A percentile compares a stretch with the other conserved stretches of the same genome.
Conservation (phyloP, 2,797 vertebrate genomes). For the Peromyscus melanophrys region DNA sequence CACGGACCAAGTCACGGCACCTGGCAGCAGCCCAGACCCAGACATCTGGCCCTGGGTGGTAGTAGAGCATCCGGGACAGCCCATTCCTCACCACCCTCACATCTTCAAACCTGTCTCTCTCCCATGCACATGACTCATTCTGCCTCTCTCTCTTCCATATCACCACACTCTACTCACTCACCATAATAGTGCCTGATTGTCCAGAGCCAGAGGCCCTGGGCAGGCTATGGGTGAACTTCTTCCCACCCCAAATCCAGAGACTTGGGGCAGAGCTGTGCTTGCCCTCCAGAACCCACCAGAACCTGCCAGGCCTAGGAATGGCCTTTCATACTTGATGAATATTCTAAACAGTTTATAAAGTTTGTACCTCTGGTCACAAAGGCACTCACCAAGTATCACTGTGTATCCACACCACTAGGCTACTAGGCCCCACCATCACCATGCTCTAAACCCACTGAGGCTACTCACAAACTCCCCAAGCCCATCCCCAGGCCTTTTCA, state of each 20-base stretch:
- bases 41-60: too few relatives aligned
- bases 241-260: not conserved
- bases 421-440: not conserved
- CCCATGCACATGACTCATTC: too few relatives aligned
- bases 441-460: not conserved
- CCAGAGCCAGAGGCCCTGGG: not conserved
- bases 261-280: not conserved
- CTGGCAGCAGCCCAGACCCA: too few relatives aligned
- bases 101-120: too few relatives aligned
- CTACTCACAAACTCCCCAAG: not conserved
- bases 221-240: not conserved
- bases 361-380: not conserved
- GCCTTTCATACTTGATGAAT: not conserved
- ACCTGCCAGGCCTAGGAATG: not conserved
- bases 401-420: not conserved
- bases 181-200: not conserved
- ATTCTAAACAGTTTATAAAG: not conserved
- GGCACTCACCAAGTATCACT: not conserved
- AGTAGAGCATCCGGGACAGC: too few relatives aligned
- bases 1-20: not conserved
- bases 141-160: not conserved
- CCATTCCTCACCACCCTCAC: too few relatives aligned
- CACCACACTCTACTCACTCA: not conserved
- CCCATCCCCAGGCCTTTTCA: rapidly evolving
- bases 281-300: not conserved